phyloP scores from a whole-genome alignment of 2,113 vertebrate genomes.

The chimpanzee (Pan troglodytes) region NHGRI_mPanTro3-v2.1_pri NC_072414.2:27846501-27847000 shows the following conservation, averaged over 20 bases:
- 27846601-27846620: neutral
- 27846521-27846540: neutral
- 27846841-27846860: neutral
- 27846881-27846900: neutral
- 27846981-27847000: neutral
- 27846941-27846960: neutral
- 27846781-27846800: neutral
- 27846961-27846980: neutral
- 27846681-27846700: neutral
- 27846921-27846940: neutral
- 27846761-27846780: neutral
- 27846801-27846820: neutral
- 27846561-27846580: neutral
- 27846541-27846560: neutral
- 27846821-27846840: neutral
- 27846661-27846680: neutral
- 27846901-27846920: neutral
- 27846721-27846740: neutral
- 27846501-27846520: neutral
- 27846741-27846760: neutral
- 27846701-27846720: neutral
- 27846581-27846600: neutral
- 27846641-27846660: neutral
- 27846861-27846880: neutral
- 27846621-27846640: neutral